These are phyloP conservation scores for Steinernema carpocapsae DNA, from an alignment of 2,888 invertebrate species.

Conservation along the genomic window DNA sequence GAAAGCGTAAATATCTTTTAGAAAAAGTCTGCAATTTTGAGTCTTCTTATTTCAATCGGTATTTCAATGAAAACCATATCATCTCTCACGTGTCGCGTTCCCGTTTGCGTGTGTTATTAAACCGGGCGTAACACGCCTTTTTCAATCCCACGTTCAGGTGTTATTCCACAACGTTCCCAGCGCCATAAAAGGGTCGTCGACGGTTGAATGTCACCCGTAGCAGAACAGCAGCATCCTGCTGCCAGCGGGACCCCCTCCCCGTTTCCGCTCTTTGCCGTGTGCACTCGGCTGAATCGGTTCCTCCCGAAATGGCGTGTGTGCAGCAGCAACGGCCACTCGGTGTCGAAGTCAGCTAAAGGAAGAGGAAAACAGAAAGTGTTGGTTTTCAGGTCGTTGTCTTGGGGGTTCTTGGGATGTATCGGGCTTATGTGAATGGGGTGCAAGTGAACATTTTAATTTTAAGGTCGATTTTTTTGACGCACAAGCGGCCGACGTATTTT, in stretches of 20 bases:
- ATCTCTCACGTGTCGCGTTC: neutral
- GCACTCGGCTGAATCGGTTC: conserved; percentile 3
- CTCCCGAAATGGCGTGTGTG: conserved; percentile 20
- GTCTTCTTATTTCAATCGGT: neutral
- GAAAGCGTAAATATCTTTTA: neutral
- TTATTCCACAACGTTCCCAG: conserved; percentile 10
- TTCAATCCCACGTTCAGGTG: conserved; percentile 7
- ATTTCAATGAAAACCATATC: conserved; percentile 2
- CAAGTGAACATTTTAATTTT: no score
- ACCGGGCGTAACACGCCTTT: neutral
- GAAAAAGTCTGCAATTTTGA: neutral
- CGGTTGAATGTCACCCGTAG: no score
- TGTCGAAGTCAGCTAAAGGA: neutral
- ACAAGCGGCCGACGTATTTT: no score
- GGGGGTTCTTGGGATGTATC: no score
- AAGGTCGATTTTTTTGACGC: no score
- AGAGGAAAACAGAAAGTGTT: conserved; percentile 13
- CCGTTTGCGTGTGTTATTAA: neutral
- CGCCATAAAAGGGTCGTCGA: no score
- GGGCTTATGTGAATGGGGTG: no score
- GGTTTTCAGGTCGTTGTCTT: no score
- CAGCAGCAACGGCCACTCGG: neutral
- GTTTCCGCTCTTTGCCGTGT: conserved; percentile 11
- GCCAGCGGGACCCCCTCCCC: no score
- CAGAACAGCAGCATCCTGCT: no score